phyloP scores from a whole-genome alignment of 2,113 vertebrate species.

The Myotis lucifugus region DNA sequence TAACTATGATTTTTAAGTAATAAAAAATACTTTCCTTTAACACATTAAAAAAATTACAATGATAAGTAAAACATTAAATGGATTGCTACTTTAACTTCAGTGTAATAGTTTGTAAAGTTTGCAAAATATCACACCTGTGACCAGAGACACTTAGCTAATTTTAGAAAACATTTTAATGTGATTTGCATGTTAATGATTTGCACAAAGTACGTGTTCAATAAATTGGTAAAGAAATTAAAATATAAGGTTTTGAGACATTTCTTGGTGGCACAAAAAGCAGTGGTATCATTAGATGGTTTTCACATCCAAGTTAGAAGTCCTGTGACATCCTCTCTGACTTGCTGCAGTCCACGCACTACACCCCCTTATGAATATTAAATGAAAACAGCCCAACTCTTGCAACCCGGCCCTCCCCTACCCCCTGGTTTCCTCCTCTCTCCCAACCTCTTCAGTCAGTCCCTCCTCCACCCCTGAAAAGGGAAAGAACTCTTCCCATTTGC shows the following conservation, averaged over 20 bases:
- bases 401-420: not conserved
- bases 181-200: not conserved
- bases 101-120: not conserved
- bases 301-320: no score
- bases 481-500: no score
- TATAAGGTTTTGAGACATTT: not conserved
- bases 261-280: not conserved
- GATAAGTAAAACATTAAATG: not conserved
- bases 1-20: not conserved
- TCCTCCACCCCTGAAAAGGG: no score
- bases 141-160: not conserved
- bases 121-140: not conserved
- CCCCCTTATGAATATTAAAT: fast-evolving
- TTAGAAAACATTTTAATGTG: not conserved
- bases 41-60: not conserved
- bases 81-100: not conserved
- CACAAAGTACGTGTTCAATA: not conserved
- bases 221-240: not conserved
- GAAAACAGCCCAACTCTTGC: not conserved
- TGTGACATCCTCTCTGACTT: not conserved
- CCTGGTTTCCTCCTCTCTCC: not conserved
- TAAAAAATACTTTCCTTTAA: not conserved
- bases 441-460: not conserved
- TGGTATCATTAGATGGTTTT: not conserved
- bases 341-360: fast-evolving